Evolutionary conservation across 1,140 invertebrate species (phyloP), one percentile per base, ranked within the genome.

Genomic region (Drosophila pandora): DNA sequence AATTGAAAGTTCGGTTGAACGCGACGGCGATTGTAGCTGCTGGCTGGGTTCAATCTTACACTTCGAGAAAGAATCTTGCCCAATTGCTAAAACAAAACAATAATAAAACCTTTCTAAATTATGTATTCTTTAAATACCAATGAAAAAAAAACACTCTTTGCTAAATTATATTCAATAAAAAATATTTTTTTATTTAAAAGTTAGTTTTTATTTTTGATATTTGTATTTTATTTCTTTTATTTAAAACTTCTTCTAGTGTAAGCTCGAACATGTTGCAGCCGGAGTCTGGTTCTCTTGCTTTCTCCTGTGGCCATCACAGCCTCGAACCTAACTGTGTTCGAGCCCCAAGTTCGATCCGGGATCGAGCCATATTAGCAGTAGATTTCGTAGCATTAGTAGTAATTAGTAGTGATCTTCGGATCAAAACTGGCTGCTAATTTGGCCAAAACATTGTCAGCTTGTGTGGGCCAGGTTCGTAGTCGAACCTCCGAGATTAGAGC

Each of bases 1-100:
- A 47, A 47, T 47, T 47, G 43, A 47, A 47, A 21, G 43, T 47
- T 47, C 43, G 43, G 43, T 47, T 47, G 43, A 47, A 47, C 43
- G 43, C 43, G 8, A 13, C 21, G 9, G 43, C 43, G 41, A 21
- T 21, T 5, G 13, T 43, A 2, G 41, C 41, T 13, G 41, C 41
- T 43, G 41, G 2, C 17, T 43, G 13, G 41, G 17, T 43, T 43
- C 41, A 17, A 43, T 39, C 37, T 12, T 39, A 39, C 37, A 39
- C 37, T 13, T 2, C 1, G n/a, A 32, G 7, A 32, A 39, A 39
- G 17, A 17, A 17, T 17, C 17, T 17, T 17, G 17, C 17, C 17
- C 0, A 17, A 0, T 17, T 17, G 1, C 17, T 17, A 17, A 17
- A 17, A 17, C 17, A 17, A 17, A 17, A 17, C 0, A 0, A 17